Conservation (phyloP, 23 tunicate genomes). For the Halocynthia aurantium region DNA sequence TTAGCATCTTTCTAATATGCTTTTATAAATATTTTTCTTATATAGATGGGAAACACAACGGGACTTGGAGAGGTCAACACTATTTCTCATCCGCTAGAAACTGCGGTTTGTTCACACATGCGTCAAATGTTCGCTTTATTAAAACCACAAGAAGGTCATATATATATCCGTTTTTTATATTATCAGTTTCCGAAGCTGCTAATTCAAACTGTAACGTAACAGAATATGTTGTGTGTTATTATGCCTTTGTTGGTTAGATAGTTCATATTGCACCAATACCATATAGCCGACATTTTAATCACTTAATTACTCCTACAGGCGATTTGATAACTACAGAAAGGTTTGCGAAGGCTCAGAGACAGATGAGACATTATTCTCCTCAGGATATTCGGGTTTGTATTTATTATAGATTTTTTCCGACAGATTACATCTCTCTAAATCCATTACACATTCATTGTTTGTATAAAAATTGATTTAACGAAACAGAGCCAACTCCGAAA, state of each 20-base stretch:
- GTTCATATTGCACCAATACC: too few relatives aligned
- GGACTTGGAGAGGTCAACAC: constrained; percentile 81
- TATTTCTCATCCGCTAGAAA: constrained; percentile 72
- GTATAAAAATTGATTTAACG: too few relatives aligned
- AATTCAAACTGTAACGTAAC: too few relatives aligned
- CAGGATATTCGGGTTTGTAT: not conserved
- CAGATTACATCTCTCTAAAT: not conserved
- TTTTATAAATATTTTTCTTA: not conserved
- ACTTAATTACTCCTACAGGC: not conserved
- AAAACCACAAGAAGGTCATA: constrained; percentile 20
- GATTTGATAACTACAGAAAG: constrained; percentile 24
- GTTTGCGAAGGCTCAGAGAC: constrained; percentile 10
- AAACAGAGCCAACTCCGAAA: not conserved
- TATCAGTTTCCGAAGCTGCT: too few relatives aligned
- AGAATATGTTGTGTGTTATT: too few relatives aligned
- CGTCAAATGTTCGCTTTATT: constrained; percentile 57
- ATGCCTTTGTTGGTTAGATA: too few relatives aligned
- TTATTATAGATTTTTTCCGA: not conserved
- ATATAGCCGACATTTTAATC: too few relatives aligned
- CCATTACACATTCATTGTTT: too few relatives aligned
- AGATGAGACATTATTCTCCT: constrained; percentile 41
- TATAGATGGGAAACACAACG: constrained; percentile 59
- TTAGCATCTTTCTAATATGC: not conserved
- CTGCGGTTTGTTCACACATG: constrained; percentile 80
- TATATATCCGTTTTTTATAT: too few relatives aligned